Evolutionary conservation across 2,888 invertebrate species (phyloP), one percentile per base, ranked within the genome.

Genomic region (Metalampra italica): DNA sequence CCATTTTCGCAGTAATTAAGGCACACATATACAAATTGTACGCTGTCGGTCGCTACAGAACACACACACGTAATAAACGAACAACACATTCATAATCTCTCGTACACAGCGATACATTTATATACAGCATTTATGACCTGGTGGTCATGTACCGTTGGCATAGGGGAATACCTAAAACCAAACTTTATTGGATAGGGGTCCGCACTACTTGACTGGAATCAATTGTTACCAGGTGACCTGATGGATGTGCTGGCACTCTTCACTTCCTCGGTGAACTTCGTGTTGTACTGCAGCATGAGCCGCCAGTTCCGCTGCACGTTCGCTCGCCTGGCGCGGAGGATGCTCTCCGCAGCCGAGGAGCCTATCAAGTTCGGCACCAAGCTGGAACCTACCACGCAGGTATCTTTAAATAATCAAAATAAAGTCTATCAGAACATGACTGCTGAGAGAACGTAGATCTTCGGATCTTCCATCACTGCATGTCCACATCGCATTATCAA

Each of bases 191-290:
- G 30, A 30, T n/a, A 37, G 2, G n/a, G 3, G 9, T 13, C 12
- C 11, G 37, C 11, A 37, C 9, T n/a, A 7, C 12, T 37, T 37
- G 7, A n/a, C 11, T 1, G 3, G 12, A 37, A 7, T 12, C 7
- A 7, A n/a, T 29, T 9, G 11, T 52, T 49, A 40, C 1, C 88
- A 93, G 93, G 93, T 68, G 97, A 98, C 67, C 81, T 97, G 40
- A 94, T 97, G 93, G 97, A 98, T 79, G 93, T 97, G 57, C 85
- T 97, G 67, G 97, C 98, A 0, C 90, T 98, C 59, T 93, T 96
- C 67, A 97, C 97, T 75, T 96, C 97, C 11, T 95, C 96, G 36
- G 96, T 97, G 54, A 98, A 97, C 86, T 98, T 98, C 86, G 95
- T 97, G 57, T 69, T 88, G 45, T 98, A 98, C 90, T 97, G 97